Evolutionary conservation across 2,797 vertebrate genomes (phyloP).

Genomic region (Mionectes olivaceus): DNA sequence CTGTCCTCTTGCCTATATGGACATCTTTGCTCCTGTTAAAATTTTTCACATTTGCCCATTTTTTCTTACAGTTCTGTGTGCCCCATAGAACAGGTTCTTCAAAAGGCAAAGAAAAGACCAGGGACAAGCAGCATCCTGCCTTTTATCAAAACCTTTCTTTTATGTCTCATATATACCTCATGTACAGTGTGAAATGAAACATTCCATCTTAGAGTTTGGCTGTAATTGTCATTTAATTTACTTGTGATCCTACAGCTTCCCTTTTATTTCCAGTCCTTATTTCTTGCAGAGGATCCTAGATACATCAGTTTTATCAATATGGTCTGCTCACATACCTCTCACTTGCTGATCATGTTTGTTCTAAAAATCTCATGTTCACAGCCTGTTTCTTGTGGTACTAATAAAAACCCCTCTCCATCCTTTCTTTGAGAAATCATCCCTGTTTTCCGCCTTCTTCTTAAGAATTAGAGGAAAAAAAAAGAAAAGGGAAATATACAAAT

Average conservation of each 20-base stretch:
- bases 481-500: not conserved
- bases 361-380: not conserved
- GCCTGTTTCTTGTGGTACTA: not conserved
- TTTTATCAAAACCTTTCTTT: not conserved
- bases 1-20: not conserved
- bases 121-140: not conserved
- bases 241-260: not conserved
- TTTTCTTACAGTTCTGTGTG: not conserved
- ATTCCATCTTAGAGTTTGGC: not conserved
- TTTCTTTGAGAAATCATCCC: not conserved
- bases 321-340: not conserved
- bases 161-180: not conserved
- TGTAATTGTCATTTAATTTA: not conserved
- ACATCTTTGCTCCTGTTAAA: not conserved
- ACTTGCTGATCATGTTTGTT: not conserved
- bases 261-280: not conserved
- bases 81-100: not conserved
- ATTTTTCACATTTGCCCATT: not conserved
- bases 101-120: not conserved
- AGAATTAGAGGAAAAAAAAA: not conserved
- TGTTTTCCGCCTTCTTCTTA: not conserved
- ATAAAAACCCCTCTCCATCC: not conserved
- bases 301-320: not conserved
- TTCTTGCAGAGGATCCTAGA: not conserved
- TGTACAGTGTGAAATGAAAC: not conserved